Evolutionary conservation across 1,140 invertebrate species (phyloP).

Genomic region (Hetaerina americana): DNA sequence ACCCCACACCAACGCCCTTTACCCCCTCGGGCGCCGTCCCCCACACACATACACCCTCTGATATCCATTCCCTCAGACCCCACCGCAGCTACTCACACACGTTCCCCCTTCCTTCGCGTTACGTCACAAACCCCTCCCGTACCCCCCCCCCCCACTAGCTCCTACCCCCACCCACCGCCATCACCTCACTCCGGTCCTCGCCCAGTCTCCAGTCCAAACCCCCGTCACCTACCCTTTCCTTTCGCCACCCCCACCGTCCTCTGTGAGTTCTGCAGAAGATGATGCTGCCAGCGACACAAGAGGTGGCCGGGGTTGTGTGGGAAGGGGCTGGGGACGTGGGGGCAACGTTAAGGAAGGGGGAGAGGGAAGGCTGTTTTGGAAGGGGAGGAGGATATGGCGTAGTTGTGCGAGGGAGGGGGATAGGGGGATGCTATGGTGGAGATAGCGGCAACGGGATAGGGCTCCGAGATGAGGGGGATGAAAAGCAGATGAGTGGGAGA

Average conservation of each 20-base stretch:
- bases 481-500: background rate
- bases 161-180: slow-evolving; percentile 5
- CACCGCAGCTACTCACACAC: slow-evolving; percentile 10
- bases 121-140: slow-evolving; percentile 11
- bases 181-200: background rate
- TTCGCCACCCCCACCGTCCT: background rate
- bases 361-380: too few species aligned
- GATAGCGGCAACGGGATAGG: too few species aligned
- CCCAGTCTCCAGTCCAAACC: background rate
- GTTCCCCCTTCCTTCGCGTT: background rate
- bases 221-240: background rate
- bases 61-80: slow-evolving; percentile 18
- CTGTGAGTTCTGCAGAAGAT: background rate
- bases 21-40: slow-evolving; percentile 22
- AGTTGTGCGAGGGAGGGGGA: background rate
- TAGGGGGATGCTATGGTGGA: background rate
- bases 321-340: too few species aligned
- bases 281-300: background rate
- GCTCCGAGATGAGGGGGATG: background rate
- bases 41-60: slow-evolving; percentile 21
- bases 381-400: background rate
- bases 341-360: too few species aligned
- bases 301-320: too few species aligned
- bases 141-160: background rate
- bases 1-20: slow-evolving; percentile 25